phyloP scores from a whole-genome alignment of 2,113 vertebrate species.

The Numenius arquata region DNA sequence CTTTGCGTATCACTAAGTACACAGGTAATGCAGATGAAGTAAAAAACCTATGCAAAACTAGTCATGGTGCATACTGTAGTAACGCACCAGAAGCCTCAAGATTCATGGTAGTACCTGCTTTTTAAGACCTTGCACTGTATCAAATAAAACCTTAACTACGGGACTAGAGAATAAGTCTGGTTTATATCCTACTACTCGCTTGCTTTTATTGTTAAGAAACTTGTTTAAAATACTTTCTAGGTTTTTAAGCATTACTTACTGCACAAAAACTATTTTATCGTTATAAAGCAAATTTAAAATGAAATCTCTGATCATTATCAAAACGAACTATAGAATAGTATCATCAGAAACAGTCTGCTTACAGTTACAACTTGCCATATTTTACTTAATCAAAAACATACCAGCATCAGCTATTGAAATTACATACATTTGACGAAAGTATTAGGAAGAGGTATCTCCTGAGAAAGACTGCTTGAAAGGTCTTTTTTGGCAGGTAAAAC shows the following conservation, averaged over 20 bases:
- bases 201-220: neutral
- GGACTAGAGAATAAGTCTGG: neutral
- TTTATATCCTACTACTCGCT: neutral
- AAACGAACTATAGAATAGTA: neutral
- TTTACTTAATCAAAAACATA: neutral
- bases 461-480: neutral
- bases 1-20: neutral
- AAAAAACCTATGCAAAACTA: neutral
- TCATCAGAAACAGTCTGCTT: neutral
- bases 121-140: neutral
- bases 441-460: neutral
- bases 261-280: neutral
- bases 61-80: neutral
- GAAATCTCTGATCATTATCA: neutral
- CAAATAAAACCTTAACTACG: neutral
- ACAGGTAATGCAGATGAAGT: neutral
- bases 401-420: neutral
- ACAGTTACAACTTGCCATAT: neutral
- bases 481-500: neutral
- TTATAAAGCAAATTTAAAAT: neutral
- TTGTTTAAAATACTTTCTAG: neutral
- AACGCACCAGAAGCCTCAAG: neutral
- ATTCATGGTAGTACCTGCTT: rapidly evolving
- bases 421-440: neutral
- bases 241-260: neutral